Base-by-base conservation (phyloP, 2,797 vertebrate species). In the Iguana delicatissima region DNA sequence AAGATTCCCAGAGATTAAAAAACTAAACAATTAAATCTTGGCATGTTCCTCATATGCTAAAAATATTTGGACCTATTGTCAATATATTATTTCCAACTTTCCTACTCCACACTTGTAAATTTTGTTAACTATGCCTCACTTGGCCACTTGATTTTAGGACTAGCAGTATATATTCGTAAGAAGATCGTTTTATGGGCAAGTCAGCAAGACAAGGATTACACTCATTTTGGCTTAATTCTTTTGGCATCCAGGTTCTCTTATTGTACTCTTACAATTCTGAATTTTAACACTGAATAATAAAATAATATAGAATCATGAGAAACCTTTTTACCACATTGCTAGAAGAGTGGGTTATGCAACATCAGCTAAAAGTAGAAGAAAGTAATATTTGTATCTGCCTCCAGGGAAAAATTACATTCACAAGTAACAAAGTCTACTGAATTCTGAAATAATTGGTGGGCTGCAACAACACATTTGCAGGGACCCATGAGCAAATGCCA, bases 361-460 rank as follows among this genome's bases (percentile, higher is more conserved):
- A 1, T 89, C 85, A 93, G 52, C 87, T 29, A 89, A 93, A 73
- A 52, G 85, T 88, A 12, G 29, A 92, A 80, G 46, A 20, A 76
- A 22, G 32, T 35, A 89, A 67, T 50, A 62, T 76, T 92, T 92
- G 89, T 88, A 94, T 87, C 84, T 92, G 79, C 80, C 89, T 0
- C 0, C 50, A 93, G 93, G 85, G 74, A 32, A 10, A 87, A 73
- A 35, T 69, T 67, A 32, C 10, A 93, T 91, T 62, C 84, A 83
- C 35, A 14, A 13, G 38, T 85, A 72, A 92, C 2, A 77, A 46
- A 35, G 26, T 67, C 29, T 69, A 29, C 12, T 67, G 42, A 85
- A 90, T 64, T 64, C 35, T 84, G 42, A 86, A 85, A 92, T 59
- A 76, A 76, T 85, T 93, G 24, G 91, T 52, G 91, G 59, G 88